A percentile compares a stretch with the other conserved stretches of the same genome.
Evolutionary conservation across 2,797 vertebrate species (phyloP).

Genomic region (Rhynchotus rufescens): DNA sequence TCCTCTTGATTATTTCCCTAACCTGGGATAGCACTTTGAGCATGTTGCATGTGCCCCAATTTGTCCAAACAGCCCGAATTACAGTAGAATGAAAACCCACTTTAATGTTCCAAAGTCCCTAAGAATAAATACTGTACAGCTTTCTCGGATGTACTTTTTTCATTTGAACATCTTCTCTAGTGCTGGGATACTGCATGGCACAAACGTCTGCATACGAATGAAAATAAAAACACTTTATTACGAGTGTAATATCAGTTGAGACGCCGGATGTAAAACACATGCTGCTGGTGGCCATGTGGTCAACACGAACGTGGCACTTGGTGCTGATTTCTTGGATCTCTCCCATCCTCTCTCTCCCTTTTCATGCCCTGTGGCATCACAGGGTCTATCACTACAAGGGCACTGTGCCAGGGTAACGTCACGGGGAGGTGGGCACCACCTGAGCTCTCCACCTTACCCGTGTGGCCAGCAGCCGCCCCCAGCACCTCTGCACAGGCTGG

Average conservation of each 20-base stretch:
- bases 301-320: not conserved
- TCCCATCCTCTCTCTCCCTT: not conserved
- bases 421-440: not conserved
- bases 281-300: not conserved
- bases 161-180: not conserved
- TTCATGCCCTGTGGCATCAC: not conserved
- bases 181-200: not conserved
- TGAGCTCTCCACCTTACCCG: accelerated
- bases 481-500: not conserved
- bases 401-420: not conserved
- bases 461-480: not conserved
- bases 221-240: not conserved
- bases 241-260: not conserved
- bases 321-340: not conserved
- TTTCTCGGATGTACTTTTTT: not conserved
- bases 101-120: not conserved
- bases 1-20: not conserved
- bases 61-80: not conserved
- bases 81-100: not conserved
- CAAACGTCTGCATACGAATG: not conserved
- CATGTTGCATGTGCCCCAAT: not conserved
- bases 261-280: not conserved
- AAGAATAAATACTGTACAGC: not conserved
- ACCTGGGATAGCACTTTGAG: not conserved
- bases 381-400: not conserved